These are phyloP conservation scores for Boulengeromyrus knoepffleri DNA, from an alignment of 2,113 vertebrate species.

Conservation along the genomic window DNA sequence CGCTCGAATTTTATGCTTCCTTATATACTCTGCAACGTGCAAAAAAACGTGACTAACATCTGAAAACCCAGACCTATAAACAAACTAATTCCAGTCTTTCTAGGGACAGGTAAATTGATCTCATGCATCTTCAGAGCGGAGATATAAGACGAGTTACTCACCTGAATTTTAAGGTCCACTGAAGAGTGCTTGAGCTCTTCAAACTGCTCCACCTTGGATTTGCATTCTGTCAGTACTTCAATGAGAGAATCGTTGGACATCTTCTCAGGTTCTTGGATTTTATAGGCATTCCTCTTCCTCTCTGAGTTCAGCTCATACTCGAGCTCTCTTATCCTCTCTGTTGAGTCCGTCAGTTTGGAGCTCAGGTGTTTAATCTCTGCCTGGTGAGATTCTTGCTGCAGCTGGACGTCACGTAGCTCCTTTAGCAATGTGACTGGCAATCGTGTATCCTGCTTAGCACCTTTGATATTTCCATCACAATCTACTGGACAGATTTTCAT, in stretches of 20 bases:
- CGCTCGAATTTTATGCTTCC: not conserved
- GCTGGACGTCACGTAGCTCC: constrained; percentile 19
- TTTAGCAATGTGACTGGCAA: not conserved
- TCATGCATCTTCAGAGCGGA: not conserved
- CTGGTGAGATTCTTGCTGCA: constrained; percentile 24
- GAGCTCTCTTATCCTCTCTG: not conserved
- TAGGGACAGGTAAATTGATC: not conserved
- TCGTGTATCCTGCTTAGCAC: not conserved
- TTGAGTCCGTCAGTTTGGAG: constrained; percentile 18
- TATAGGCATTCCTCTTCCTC: not conserved
- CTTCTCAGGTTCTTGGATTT: constrained; percentile 4
- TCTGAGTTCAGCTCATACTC: constrained; percentile 4
- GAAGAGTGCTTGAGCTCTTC: constrained; percentile 40
- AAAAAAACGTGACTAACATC: not conserved
- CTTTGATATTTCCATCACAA: not conserved
- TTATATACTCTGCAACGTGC: not conserved
- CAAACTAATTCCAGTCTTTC: not conserved
- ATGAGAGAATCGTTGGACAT: constrained; percentile 28
- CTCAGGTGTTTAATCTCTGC: not conserved
- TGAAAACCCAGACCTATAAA: not conserved
- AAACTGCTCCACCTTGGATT: constrained; percentile 42
- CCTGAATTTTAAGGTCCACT: constrained; percentile 31
- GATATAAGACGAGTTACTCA: constrained; percentile 21
- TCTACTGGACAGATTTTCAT: not conserved
- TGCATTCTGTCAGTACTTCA: constrained; percentile 39